Conservation (phyloP, 2,113 vertebrate genomes). For the Hemibagrus wyckioides region DNA sequence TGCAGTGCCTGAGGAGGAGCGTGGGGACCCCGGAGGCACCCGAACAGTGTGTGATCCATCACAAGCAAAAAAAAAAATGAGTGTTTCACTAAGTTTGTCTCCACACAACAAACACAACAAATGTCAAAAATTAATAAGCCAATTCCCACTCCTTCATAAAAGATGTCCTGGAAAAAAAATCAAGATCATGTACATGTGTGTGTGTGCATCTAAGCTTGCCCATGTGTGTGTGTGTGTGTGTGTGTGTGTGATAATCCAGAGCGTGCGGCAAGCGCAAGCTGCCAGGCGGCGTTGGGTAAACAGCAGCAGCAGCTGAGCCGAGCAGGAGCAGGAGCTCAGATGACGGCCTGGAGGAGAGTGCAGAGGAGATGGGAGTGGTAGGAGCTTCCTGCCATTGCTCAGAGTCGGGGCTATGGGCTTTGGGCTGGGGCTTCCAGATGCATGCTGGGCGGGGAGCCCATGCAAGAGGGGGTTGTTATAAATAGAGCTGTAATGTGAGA, state of each 20-base stretch:
- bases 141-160: slow-evolving; percentile 41
- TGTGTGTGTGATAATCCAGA: slow-evolving; percentile 81
- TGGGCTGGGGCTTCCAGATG: slow-evolving; percentile 72
- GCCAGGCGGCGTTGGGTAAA: slow-evolving; percentile 79
- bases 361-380: slow-evolving; percentile 43
- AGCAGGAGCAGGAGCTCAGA: slow-evolving; percentile 79
- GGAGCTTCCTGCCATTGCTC: slow-evolving; percentile 50
- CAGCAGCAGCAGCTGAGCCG: slow-evolving; percentile 72
- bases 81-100: not conserved
- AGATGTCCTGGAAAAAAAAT: not conserved
- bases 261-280: slow-evolving; percentile 68
- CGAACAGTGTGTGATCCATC: slow-evolving; percentile 98
- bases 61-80: slow-evolving; percentile 47
- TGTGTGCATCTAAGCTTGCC: slow-evolving; percentile 51
- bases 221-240: slow-evolving; percentile 57
- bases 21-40: slow-evolving; percentile 96
- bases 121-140: slow-evolving; percentile 36
- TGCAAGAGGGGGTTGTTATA: slow-evolving; percentile 91
- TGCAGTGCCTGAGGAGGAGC: slow-evolving; percentile 90
- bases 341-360: slow-evolving; percentile 72
- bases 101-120: slow-evolving; percentile 9
- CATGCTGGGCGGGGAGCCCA: slow-evolving; percentile 70
- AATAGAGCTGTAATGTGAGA: slow-evolving; percentile 99
- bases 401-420: slow-evolving; percentile 49
- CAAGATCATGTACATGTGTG: slow-evolving; percentile 14